phyloP scores from a whole-genome alignment of 2,113 vertebrate genomes.

The Malurus elegans region DNA sequence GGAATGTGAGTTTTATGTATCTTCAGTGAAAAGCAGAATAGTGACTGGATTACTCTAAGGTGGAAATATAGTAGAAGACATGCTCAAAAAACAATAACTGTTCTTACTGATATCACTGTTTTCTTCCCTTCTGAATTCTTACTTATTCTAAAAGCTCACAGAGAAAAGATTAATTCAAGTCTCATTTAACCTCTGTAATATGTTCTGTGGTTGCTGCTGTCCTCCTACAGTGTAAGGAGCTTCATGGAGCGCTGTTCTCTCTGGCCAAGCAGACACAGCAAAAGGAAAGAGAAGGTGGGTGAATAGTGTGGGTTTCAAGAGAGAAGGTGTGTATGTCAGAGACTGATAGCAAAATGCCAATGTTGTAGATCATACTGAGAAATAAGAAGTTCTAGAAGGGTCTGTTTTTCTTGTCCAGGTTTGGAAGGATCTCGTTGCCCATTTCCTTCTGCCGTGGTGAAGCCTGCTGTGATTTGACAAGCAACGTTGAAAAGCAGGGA shows the following conservation, averaged over 20 bases:
- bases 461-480: neutral
- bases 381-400: neutral
- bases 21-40: neutral
- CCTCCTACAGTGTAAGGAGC: neutral
- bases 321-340: neutral
- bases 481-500: neutral
- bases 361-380: neutral
- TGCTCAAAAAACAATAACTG: neutral
- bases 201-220: neutral
- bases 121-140: neutral
- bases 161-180: neutral
- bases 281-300: neutral
- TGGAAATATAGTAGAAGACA: neutral
- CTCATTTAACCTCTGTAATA: neutral
- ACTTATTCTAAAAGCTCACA: neutral
- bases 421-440: neutral
- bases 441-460: neutral
- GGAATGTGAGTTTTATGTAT: neutral
- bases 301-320: neutral
- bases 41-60: neutral
- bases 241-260: neutral
- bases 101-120: neutral
- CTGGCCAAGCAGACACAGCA: neutral
- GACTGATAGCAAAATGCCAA: neutral
- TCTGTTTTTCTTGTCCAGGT: neutral